A percentile compares a stretch with the other conserved stretches of the same genome.
Conservation (phyloP, 2,888 invertebrate species). For the Coleophora flavipennella region DNA sequence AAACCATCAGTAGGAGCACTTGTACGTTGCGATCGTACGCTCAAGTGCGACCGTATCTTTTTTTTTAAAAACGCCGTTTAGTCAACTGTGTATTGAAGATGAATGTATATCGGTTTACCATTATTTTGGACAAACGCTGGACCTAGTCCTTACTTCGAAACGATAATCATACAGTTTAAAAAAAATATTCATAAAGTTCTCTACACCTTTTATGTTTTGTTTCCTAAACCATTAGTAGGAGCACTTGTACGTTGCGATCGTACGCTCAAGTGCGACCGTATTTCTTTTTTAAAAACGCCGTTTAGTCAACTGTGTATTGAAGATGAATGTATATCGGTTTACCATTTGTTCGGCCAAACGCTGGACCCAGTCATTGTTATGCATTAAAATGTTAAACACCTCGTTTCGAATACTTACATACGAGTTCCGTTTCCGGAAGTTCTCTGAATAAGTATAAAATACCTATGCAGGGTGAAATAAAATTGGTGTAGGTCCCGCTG, state of each 20-base stretch:
- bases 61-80: slow-evolving; percentile 45
- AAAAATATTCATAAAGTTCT: too few relatives aligned
- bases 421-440: neutral
- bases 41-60: slow-evolving; percentile 40
- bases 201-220: too few relatives aligned
- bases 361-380: slow-evolving; percentile 34
- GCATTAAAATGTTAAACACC: slow-evolving; percentile 17
- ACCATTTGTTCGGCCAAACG: slow-evolving; percentile 36
- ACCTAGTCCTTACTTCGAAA: too few relatives aligned
- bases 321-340: slow-evolving; percentile 50
- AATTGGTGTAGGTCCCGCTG: too few relatives aligned
- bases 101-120: slow-evolving; percentile 46
- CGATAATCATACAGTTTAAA: too few relatives aligned
- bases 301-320: slow-evolving; percentile 51
- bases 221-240: slow-evolving; percentile 3
- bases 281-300: slow-evolving; percentile 41
- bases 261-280: slow-evolving; percentile 39
- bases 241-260: slow-evolving; percentile 29
- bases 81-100: slow-evolving; percentile 52
- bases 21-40: slow-evolving; percentile 34
- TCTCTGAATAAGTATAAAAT: too few relatives aligned
- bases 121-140: slow-evolving; percentile 33
- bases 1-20: slow-evolving; percentile 3
- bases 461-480: too few relatives aligned
- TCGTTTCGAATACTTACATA: neutral